Conservation (phyloP, 1,140 invertebrate species). For the Dendroctonus ponderosae region DNA sequence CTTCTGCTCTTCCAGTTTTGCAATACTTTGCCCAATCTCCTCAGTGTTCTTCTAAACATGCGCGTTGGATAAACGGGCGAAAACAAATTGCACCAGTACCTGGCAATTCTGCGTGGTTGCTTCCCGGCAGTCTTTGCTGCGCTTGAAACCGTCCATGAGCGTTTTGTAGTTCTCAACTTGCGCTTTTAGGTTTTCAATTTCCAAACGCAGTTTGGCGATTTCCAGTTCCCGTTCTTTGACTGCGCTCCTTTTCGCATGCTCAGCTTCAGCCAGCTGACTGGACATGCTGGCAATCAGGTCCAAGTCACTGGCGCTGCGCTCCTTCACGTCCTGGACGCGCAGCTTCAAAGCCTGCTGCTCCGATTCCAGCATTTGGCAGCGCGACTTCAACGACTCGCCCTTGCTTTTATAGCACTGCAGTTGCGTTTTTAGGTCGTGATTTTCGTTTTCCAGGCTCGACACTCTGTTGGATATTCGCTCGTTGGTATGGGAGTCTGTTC, state of each 20-base stretch:
- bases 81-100: no score
- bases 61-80: no score
- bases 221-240: constrained; percentile 14
- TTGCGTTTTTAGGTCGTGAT: constrained; percentile 48
- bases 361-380: constrained; percentile 59
- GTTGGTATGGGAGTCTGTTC: no score
- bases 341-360: constrained; percentile 56
- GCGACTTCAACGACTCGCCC: constrained; percentile 56
- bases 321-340: not conserved
- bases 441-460: constrained; percentile 54
- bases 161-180: constrained; percentile 31
- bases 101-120: no score
- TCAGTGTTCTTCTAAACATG: no score
- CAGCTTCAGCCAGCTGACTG: constrained; percentile 54
- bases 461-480: no score
- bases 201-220: constrained; percentile 12
- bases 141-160: constrained; percentile 8
- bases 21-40: no score
- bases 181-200: constrained; percentile 4
- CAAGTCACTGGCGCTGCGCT: not conserved
- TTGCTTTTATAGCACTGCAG: constrained; percentile 58
- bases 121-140: no score
- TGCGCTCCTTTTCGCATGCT: constrained; percentile 53
- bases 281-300: constrained; percentile 8
- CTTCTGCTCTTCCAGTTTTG: constrained; percentile 59